Conservation (phyloP, 1,140 invertebrate species). For the Araneus ventricosus region DNA sequence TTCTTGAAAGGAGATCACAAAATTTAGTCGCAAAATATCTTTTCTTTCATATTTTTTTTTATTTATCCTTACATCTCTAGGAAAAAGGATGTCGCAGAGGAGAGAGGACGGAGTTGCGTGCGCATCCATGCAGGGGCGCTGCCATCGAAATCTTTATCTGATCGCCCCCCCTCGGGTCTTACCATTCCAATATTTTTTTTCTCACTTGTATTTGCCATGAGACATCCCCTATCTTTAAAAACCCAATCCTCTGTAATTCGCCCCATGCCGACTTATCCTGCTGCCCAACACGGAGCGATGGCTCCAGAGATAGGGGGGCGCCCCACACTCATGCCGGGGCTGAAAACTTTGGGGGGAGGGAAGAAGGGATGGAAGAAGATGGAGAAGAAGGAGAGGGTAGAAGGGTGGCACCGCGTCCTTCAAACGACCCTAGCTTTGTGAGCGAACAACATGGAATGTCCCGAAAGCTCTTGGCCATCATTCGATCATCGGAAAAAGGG, state of each 20-base stretch:
- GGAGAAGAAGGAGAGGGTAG: constrained; percentile 34
- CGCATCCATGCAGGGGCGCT: constrained; percentile 64
- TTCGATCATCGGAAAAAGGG: constrained; percentile 15
- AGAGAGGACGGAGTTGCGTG: constrained; percentile 42
- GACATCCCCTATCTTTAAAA: background rate
- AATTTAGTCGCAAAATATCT: background rate
- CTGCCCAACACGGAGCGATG: background rate
- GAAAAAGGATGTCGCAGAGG: constrained; percentile 65
- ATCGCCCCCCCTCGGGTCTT: background rate
- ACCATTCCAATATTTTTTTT: background rate
- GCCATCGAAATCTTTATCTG: constrained; percentile 66
- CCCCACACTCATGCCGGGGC: background rate
- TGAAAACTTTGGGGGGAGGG: constrained; percentile 18
- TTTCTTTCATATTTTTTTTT: background rate
- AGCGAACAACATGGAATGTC: constrained; percentile 60
- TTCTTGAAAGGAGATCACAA: background rate
- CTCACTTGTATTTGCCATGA: background rate
- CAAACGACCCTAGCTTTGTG: constrained; percentile 66
- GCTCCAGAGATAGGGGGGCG: background rate
- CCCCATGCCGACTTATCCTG: background rate
- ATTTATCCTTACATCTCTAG: background rate
- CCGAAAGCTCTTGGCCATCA: constrained; percentile 25
- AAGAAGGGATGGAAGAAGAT: constrained; percentile 44
- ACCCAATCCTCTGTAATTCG: constrained; percentile 51
- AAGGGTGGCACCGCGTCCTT: constrained; percentile 46